A percentile compares a stretch with the other conserved stretches of the same genome.
Conservation (phyloP, 2,888 invertebrate species). For the Hermodice carunculata region DNA sequence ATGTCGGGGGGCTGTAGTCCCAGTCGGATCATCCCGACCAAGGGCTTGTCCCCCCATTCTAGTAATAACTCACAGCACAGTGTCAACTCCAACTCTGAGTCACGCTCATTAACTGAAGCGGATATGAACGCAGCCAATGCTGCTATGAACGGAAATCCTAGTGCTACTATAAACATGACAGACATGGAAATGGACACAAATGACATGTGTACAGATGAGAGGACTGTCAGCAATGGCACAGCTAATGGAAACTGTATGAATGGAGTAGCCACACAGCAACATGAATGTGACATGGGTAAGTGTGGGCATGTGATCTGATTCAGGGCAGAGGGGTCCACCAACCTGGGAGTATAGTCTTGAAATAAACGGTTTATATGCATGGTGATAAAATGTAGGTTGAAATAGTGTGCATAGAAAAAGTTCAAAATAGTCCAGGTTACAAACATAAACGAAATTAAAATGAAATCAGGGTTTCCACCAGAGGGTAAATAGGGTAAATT, state of each 20-base stretch:
- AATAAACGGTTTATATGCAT: no score
- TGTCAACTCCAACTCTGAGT: constrained; percentile 18
- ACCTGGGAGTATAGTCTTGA: no score
- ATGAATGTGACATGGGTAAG: constrained; percentile 56
- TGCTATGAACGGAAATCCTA: constrained; percentile 35
- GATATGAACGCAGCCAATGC: constrained; percentile 60
- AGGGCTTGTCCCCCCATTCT: neutral
- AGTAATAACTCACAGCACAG: constrained; percentile 2
- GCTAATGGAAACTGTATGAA: constrained; percentile 36
- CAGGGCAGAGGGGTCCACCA: no score
- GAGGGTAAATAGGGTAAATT: no score
- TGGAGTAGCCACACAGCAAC: constrained; percentile 31
- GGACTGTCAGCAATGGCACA: constrained; percentile 56
- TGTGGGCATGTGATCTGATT: neutral
- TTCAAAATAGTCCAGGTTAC: no score
- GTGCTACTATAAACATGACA: constrained; percentile 6
- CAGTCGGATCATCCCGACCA: constrained; percentile 39
- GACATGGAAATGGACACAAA: constrained; percentile 60
- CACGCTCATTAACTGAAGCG: constrained; percentile 47
- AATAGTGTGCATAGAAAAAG: no score
- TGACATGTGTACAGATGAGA: constrained; percentile 45
- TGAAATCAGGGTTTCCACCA: no score
- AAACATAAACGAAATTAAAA: no score
- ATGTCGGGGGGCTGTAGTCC: constrained; percentile 59
- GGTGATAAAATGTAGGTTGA: no score